Conservation (phyloP, 2,797 vertebrate genomes). For the Protonibea diacanthus region DNA sequence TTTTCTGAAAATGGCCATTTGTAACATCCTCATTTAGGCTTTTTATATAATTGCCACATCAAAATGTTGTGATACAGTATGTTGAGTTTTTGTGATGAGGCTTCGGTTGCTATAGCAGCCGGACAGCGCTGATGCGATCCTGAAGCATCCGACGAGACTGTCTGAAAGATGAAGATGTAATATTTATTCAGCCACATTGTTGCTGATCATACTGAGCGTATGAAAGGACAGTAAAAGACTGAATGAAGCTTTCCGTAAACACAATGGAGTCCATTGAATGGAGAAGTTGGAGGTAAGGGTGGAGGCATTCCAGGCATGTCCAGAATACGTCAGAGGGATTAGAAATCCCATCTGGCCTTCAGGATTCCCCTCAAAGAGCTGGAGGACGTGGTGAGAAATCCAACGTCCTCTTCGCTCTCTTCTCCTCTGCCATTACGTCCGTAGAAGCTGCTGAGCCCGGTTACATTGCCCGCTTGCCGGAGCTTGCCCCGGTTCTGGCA, state of each 20-base stretch:
- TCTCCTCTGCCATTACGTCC: no score
- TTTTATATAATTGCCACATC: constrained; percentile 49
- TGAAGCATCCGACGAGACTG: background rate
- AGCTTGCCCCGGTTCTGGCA: no score
- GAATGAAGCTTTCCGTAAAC: background rate
- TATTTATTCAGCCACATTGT: no score
- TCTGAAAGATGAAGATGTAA: no score
- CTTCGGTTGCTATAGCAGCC: constrained; percentile 35
- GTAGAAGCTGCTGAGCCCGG: no score
- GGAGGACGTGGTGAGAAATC: background rate
- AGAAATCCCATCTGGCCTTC: constrained; percentile 10
- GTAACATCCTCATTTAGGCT: constrained; percentile 47
- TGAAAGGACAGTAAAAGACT: background rate
- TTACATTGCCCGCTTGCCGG: no score
- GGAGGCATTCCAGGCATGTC: background rate
- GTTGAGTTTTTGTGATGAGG: constrained; percentile 2
- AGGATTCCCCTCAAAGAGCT: background rate
- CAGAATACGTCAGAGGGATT: background rate
- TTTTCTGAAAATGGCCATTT: constrained; percentile 39
- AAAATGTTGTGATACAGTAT: constrained; percentile 23
- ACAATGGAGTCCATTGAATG: no score
- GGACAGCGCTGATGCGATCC: background rate
- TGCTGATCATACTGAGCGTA: background rate
- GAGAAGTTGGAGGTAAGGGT: no score
- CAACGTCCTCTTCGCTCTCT: no score